phyloP scores from a whole-genome alignment of 2,888 invertebrate species.

The Philereme transversata region DNA sequence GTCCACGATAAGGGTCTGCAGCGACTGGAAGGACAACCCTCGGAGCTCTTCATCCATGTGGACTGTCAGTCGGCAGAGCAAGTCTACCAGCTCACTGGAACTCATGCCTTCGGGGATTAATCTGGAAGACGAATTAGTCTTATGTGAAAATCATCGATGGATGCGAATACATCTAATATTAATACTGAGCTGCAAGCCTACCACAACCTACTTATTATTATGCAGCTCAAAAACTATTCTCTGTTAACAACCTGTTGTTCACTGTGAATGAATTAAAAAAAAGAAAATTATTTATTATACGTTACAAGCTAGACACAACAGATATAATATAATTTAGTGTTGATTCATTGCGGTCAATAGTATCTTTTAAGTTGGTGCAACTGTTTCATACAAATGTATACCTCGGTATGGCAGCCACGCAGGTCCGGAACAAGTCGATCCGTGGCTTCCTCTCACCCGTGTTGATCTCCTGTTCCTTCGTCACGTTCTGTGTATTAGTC shows the following conservation, averaged over 20 bases:
- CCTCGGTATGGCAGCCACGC: constrained; percentile 98
- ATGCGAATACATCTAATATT: no score
- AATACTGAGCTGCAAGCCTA: no score
- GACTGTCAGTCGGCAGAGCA: constrained; percentile 96
- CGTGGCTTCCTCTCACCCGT: constrained; percentile 98
- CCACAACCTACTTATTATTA: no score
- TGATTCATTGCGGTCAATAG: no score
- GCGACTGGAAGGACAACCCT: constrained; percentile 95
- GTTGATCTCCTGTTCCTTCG: constrained; percentile 96
- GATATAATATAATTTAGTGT: no score
- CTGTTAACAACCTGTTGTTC: no score
- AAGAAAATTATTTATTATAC: no score
- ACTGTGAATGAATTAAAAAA: no score
- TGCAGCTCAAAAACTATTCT: no score
- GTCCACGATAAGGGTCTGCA: constrained; percentile 97
- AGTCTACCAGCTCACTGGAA: constrained; percentile 95
- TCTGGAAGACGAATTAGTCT: constrained; percentile 65
- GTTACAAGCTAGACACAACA: no score
- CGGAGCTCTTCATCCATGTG: constrained; percentile 99
- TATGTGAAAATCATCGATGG: no score
- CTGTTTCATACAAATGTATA: neutral
- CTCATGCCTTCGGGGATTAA: constrained; percentile 99
- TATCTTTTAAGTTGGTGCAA: no score
- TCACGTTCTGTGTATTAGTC: constrained; percentile 97
- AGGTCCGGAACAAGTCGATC: constrained; percentile 98